phyloP scores from a whole-genome alignment of 2,113 vertebrate species.

The Gallinago media region DNA sequence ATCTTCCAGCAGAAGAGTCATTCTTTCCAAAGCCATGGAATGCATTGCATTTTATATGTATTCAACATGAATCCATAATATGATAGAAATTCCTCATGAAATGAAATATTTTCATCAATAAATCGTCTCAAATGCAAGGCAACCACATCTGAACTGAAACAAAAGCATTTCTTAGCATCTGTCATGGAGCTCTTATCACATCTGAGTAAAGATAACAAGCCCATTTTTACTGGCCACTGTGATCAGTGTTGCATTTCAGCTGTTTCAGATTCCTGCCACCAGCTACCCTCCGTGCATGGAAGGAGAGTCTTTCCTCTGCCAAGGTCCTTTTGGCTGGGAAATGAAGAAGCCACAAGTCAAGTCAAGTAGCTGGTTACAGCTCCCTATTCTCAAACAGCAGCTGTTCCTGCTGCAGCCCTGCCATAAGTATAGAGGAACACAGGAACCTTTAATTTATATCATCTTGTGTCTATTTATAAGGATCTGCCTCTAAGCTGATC shows the following conservation, averaged over 20 bases:
- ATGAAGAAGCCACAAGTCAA: background rate
- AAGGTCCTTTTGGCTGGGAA: background rate
- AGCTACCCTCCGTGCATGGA: background rate
- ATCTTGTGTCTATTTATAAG: background rate
- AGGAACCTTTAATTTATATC: background rate
- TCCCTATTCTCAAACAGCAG: background rate
- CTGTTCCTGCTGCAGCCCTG: background rate
- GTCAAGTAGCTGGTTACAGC: background rate
- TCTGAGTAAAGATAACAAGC: background rate
- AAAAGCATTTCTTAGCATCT: background rate
- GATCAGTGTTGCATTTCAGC: background rate
- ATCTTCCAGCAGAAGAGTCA: background rate
- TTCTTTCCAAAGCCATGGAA: background rate
- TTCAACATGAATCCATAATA: background rate
- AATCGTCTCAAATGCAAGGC: background rate
- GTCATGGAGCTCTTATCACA: background rate
- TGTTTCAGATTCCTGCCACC: background rate
- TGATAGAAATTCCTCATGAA: background rate
- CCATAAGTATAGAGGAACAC: background rate
- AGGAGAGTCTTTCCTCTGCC: background rate
- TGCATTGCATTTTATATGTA: background rate
- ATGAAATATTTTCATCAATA: background rate
- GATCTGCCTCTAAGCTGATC: rapidly evolving
- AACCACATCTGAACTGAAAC: background rate
- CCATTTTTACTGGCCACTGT: background rate